These are phyloP conservation scores for Pediacus dermestoides DNA, from an alignment of 2,888 invertebrate species.

Conservation along the genomic window DNA sequence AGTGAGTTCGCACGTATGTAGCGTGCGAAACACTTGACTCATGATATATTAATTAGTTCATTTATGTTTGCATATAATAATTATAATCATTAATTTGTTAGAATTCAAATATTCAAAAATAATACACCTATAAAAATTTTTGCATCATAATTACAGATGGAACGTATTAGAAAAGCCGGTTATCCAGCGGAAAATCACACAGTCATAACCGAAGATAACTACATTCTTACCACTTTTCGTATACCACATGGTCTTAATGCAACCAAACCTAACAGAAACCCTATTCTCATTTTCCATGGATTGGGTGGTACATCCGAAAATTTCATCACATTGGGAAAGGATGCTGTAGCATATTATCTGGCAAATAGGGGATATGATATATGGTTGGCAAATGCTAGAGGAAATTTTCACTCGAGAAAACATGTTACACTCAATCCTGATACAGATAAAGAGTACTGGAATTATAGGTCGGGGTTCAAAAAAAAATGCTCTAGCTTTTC, in stretches of 20 bases:
- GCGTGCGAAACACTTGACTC: no score
- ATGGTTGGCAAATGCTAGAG: conserved; percentile 3
- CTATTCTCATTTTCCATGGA: not conserved
- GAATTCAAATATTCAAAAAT: no score
- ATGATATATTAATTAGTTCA: no score
- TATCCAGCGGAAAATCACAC: conserved; percentile 5
- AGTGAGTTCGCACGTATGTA: no score
- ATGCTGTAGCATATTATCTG: not conserved
- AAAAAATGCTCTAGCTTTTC: not conserved
- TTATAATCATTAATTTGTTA: no score
- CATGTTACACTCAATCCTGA: no score
- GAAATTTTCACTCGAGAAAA: not conserved
- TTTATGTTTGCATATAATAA: no score
- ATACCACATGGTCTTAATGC: conserved; percentile 3
- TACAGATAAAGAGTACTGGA: conserved; percentile 1
- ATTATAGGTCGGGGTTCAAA: not conserved
- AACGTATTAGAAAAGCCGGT: not conserved
- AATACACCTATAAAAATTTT: no score
- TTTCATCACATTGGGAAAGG: not conserved
- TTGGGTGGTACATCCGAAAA: not conserved
- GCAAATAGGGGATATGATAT: conserved; percentile 5
- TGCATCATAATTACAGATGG: conserved; percentile 2
- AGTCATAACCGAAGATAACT: conserved; percentile 3
- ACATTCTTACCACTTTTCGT: not conserved
- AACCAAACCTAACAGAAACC: not conserved